phyloP scores from a whole-genome alignment of 1,140 invertebrate species.

The Physella acuta region DNA sequence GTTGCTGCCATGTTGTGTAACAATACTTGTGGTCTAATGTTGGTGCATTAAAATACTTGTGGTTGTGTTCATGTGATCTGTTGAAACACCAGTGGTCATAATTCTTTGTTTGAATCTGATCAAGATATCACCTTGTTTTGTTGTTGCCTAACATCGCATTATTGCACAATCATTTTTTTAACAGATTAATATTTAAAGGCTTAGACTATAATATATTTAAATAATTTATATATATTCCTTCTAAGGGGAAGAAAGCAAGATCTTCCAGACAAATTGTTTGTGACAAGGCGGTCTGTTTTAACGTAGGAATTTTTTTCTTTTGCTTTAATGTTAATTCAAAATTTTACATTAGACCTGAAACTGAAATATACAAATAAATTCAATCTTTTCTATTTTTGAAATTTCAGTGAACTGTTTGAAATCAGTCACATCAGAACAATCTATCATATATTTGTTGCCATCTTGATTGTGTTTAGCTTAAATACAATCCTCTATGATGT shows the following conservation, averaged over 20 bases:
- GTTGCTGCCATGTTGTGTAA: no score
- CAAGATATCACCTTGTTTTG: no score
- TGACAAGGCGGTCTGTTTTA: constrained; percentile 71
- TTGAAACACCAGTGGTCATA: no score
- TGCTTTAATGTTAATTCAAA: not conserved
- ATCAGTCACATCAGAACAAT: constrained; percentile 79
- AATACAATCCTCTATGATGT: constrained; percentile 75
- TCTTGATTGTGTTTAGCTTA: constrained; percentile 74
- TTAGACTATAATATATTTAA: no score
- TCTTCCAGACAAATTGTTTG: constrained; percentile 70
- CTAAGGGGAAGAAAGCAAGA: constrained; percentile 44
- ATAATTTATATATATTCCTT: not conserved
- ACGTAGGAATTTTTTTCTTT: constrained; percentile 47
- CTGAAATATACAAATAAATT: not conserved
- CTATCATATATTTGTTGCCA: constrained; percentile 81
- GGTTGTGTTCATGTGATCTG: no score
- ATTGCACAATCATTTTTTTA: no score
- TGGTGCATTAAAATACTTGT: no score
- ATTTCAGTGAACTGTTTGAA: constrained; percentile 73
- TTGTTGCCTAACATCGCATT: no score
- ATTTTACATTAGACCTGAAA: not conserved
- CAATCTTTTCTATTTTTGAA: not conserved
- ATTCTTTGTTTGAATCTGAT: no score
- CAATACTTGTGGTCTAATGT: no score
- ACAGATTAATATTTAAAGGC: no score